These are phyloP conservation scores for Cromileptes altivelis DNA, from an alignment of 2,113 vertebrate species.

Conservation along the genomic window DNA sequence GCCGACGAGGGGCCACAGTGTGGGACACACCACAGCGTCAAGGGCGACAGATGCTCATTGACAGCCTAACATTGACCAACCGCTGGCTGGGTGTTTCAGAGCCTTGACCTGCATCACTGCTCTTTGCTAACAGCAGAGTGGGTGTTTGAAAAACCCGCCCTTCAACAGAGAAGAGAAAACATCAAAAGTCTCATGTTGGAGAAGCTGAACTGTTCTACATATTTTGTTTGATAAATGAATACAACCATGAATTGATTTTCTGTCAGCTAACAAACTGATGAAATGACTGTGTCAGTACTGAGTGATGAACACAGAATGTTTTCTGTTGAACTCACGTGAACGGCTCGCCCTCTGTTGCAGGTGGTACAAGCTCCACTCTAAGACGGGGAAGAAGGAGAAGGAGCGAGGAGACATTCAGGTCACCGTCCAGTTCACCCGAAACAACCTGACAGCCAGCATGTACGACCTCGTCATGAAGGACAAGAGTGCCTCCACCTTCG, in stretches of 20 bases:
- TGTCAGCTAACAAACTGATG: background rate
- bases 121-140: too few species aligned
- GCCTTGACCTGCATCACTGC: too few species aligned
- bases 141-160: too few species aligned
- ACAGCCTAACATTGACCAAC: too few species aligned
- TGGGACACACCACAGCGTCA: too few species aligned
- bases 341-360: conserved; percentile 73
- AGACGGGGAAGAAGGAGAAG: conserved; percentile 96
- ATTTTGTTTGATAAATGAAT: background rate
- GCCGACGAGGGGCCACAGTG: too few species aligned
- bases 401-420: conserved; percentile 95
- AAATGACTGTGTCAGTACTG: background rate
- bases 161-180: too few species aligned
- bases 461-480: conserved; percentile 96
- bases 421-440: conserved; percentile 91
- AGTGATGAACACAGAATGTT: background rate
- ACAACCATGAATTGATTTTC: background rate
- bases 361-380: conserved; percentile 96
- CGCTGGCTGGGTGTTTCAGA: too few species aligned
- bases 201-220: background rate
- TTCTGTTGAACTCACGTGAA: background rate
- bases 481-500: conserved; percentile 91
- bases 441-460: conserved; percentile 97
- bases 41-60: too few species aligned
- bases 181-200: too few species aligned